Evolutionary conservation across 2,113 vertebrate genomes (phyloP).

Genomic region (Turnix velox): DNA sequence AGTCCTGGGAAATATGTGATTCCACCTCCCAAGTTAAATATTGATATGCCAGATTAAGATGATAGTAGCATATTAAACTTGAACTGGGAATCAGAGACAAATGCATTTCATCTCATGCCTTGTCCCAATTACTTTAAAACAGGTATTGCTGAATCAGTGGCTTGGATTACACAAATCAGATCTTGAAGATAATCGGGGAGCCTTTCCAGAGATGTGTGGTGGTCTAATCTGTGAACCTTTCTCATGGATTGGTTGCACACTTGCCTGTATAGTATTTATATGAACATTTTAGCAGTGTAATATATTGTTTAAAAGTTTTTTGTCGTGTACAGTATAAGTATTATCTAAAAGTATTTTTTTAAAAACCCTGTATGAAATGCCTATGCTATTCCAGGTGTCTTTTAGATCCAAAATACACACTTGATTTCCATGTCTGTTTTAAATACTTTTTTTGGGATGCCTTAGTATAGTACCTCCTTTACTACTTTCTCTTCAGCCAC

Average conservation of each 20-base stretch:
- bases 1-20: constrained; percentile 95
- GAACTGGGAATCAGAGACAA: constrained; percentile 49
- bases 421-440: background rate
- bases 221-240: background rate
- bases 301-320: constrained; percentile 52
- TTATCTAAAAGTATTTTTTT: constrained; percentile 80
- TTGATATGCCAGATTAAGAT: constrained; percentile 93
- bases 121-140: constrained; percentile 49
- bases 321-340: constrained; percentile 68
- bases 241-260: constrained; percentile 17
- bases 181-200: constrained; percentile 31
- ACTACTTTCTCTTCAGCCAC: background rate
- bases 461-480: background rate
- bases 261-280: constrained; percentile 75
- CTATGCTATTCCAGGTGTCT: constrained; percentile 26
- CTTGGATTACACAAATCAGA: constrained; percentile 14
- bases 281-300: constrained; percentile 66
- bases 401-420: constrained; percentile 34
- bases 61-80: background rate
- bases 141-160: constrained; percentile 36
- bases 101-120: constrained; percentile 66
- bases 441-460: background rate
- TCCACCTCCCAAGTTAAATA: constrained; percentile 93
- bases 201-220: background rate
- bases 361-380: constrained; percentile 65